Evolutionary conservation across 2,113 vertebrate species (phyloP).

Genomic region (Chaetodon auriga): DNA sequence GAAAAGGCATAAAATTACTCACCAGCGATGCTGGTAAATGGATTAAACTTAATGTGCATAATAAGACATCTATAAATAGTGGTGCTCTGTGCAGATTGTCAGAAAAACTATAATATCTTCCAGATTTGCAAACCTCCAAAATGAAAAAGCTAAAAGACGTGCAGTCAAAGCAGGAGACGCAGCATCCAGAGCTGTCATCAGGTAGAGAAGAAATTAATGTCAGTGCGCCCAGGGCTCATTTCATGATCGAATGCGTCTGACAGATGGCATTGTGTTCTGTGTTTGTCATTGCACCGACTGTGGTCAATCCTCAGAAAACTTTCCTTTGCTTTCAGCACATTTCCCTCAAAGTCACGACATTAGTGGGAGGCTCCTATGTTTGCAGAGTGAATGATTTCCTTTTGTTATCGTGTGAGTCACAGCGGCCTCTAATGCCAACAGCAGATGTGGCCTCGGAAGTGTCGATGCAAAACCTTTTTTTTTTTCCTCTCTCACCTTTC

Average conservation of each 20-base stretch:
- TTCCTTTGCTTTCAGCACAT: conserved; percentile 66
- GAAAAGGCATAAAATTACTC: neutral
- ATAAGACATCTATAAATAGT: neutral
- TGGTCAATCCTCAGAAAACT: conserved; percentile 57
- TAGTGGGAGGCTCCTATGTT: conserved; percentile 47
- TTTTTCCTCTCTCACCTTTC: neutral
- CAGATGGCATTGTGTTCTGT: conserved; percentile 39
- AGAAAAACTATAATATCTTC: neutral
- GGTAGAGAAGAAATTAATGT: conserved; percentile 37
- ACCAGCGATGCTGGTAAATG: neutral
- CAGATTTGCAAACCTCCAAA: conserved; percentile 1
- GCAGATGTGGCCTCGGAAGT: conserved; percentile 30
- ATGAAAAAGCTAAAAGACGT: neutral
- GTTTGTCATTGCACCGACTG: conserved; percentile 50
- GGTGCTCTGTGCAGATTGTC: neutral
- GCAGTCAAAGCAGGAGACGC: conserved; percentile 6
- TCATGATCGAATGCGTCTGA: conserved; percentile 53
- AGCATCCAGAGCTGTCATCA: conserved; percentile 27
- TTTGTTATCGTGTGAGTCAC: conserved; percentile 56
- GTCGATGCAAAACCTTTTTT: neutral
- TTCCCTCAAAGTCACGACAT: conserved; percentile 51
- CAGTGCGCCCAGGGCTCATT: conserved; percentile 18
- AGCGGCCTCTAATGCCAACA: conserved; percentile 17
- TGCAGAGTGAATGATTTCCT: conserved; percentile 56
- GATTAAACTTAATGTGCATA: neutral